Conservation (phyloP, 2,888 invertebrate genomes). For the Morpho achilles region DNA sequence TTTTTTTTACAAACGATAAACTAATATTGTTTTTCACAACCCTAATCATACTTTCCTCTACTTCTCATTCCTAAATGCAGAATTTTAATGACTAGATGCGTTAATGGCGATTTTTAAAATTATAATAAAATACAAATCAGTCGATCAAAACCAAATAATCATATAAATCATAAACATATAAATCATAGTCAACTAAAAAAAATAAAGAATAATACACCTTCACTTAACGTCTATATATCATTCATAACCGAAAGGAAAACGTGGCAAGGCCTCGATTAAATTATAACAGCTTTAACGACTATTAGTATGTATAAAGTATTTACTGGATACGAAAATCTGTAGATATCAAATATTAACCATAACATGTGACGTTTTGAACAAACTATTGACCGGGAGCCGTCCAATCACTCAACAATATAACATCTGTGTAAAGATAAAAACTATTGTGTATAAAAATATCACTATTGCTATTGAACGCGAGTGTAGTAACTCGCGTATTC, state of each 20-base stretch:
- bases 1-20: constrained; percentile 45
- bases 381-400: constrained; percentile 76
- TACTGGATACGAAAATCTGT: constrained; percentile 45
- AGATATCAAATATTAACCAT: constrained; percentile 43
- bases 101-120: constrained; percentile 58
- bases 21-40: constrained; percentile 75
- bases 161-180: constrained; percentile 14
- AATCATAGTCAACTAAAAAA: constrained; percentile 21
- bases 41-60: constrained; percentile 62
- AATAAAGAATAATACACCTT: constrained; percentile 31
- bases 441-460: constrained; percentile 78
- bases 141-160: constrained; percentile 22
- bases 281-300: constrained; percentile 36
- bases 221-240: constrained; percentile 34
- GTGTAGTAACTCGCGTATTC: constrained; percentile 43
- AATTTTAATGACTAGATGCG: constrained; percentile 39
- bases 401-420: constrained; percentile 74
- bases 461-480: constrained; percentile 60
- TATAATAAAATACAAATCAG: constrained; percentile 30
- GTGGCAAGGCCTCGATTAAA: constrained; percentile 44
- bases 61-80: constrained; percentile 52
- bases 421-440: constrained; percentile 74
- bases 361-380: constrained; percentile 41
- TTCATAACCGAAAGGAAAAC: constrained; percentile 26
- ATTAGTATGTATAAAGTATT: constrained; percentile 36